These are phyloP conservation scores for Apotomis turbidana DNA, from an alignment of 2,888 invertebrate genomes.

Conservation along the genomic window DNA sequence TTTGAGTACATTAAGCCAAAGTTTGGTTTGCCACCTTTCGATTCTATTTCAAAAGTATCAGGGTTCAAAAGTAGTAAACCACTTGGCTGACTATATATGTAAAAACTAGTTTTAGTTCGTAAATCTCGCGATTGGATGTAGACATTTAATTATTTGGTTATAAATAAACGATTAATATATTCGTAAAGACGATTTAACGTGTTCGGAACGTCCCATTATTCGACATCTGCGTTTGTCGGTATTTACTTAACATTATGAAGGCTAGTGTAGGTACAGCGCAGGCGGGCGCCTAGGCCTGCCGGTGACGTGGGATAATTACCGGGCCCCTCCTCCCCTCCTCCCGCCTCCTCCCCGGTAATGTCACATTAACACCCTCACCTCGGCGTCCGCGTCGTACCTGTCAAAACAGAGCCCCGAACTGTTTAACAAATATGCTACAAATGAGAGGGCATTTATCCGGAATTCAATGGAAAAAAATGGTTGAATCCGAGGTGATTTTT, in stretches of 20 bases:
- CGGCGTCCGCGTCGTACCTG: conserved; percentile 65
- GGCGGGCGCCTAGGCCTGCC: conserved; percentile 76
- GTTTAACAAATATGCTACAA: conserved; percentile 70
- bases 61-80: too few relatives aligned
- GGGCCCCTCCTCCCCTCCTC: conserved; percentile 45
- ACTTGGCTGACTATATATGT: too few relatives aligned
- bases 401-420: conserved; percentile 74
- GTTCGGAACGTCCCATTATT: background rate
- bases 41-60: too few relatives aligned
- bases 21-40: too few relatives aligned
- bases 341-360: conserved; percentile 61
- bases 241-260: conserved; percentile 47
- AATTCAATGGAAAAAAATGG: conserved; percentile 25
- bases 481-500: conserved; percentile 5
- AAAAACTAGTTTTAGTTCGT: too few relatives aligned
- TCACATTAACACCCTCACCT: conserved; percentile 80
- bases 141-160: too few relatives aligned
- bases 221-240: conserved; percentile 11
- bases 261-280: conserved; percentile 56
- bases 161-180: too few relatives aligned
- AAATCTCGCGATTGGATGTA: too few relatives aligned
- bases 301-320: conserved; percentile 82
- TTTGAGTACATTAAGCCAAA: too few relatives aligned
- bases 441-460: conserved; percentile 47
- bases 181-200: background rate